Evolutionary conservation across 2,113 vertebrate genomes (phyloP).

Genomic region (Stictonetta naevosa): DNA sequence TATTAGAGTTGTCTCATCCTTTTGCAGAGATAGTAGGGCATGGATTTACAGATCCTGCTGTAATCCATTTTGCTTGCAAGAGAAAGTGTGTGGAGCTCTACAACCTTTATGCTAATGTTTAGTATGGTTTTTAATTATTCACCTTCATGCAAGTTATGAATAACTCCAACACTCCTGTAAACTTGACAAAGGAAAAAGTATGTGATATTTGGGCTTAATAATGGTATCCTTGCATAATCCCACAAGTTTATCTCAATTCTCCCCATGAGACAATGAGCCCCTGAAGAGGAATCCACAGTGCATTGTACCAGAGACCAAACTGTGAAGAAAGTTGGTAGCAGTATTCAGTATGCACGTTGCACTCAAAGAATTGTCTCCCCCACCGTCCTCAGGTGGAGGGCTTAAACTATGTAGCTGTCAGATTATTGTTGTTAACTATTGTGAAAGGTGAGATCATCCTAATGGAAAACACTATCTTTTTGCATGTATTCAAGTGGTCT

Average conservation of each 20-base stretch:
- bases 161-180: neutral
- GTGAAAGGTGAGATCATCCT: neutral
- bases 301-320: neutral
- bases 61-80: neutral
- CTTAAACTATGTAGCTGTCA: neutral
- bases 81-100: neutral
- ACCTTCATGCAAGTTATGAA: neutral
- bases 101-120: neutral
- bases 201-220: neutral
- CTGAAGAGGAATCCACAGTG: neutral
- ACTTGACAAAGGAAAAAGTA: neutral
- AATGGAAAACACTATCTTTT: neutral
- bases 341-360: neutral
- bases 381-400: neutral
- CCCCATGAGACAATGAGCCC: neutral
- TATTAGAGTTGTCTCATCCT: neutral
- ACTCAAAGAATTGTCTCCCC: neutral
- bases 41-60: neutral
- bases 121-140: neutral
- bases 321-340: neutral
- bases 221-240: neutral
- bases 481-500: neutral
- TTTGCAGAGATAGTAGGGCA: neutral
- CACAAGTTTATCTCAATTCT: neutral
- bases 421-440: neutral